Base-by-base conservation (phyloP, 2,113 vertebrate species). In the Ondatra zibethicus region DNA sequence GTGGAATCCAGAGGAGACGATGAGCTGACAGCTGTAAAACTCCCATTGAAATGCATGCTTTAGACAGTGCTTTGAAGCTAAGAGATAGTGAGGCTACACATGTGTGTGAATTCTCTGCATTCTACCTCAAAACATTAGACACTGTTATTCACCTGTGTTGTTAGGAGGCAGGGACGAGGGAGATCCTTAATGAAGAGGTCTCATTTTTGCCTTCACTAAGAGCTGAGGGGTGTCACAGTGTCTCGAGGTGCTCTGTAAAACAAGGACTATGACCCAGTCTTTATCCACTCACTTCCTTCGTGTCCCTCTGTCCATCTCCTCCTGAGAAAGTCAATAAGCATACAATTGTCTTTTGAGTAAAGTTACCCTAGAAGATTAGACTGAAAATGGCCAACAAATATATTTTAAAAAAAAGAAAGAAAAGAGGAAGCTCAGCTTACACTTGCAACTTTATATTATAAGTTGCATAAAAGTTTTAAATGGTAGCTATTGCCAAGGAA, bases 21-120 rank as follows among this genome's bases (percentile, higher is more conserved):
- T 52, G 95, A 94, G 66, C 89, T 97, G 95, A 97, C 96, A 96
- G 95, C 92, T 96, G 92, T 94, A 16, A 89, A 95, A 97, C 95
- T 96, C 58, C 92, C 94, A 92, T 17, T 95, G 97, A 93, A 98
- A 97, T 91, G 95, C 86, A 75, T 0, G 7, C 97, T 97, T 96
- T 77, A 93, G 92, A 96, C 92, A 75, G 76, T 33, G 72, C 95
- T 97, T 96, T 97, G 91, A 97, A 96, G 88, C 94, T 93, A 58
- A 77, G 33, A 88, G 68, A 77, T 14, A 91, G 85, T 0, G 42
- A 84, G 87, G 50, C 70, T 66, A 91, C 8, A 77, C 47, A 45
- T 78, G 73, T 31, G 63, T 47, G 84, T 92, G 55, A 7, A 45
- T 68, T 96, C 29, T 96, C 39, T 78, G 77, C 47, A 73, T 93